Conservation (phyloP, 2,888 invertebrate species). For the Agonopterix heracliana region DNA sequence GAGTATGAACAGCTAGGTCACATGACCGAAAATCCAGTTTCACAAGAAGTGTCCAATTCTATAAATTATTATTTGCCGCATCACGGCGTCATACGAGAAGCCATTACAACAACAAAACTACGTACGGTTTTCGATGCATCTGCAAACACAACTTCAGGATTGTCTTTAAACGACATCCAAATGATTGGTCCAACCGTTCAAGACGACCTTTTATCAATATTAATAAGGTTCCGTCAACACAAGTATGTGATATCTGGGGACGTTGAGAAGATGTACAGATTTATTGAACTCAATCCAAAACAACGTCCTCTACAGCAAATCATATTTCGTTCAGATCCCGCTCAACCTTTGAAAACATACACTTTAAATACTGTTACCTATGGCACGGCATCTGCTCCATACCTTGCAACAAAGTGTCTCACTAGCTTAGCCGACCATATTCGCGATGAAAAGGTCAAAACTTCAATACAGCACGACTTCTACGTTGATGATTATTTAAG, state of each 20-base stretch:
- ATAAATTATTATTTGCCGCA: slow-evolving; percentile 11
- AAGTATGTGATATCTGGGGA: slow-evolving; percentile 4
- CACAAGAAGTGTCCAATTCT: neutral
- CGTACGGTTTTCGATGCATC: slow-evolving; percentile 16
- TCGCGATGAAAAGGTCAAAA: slow-evolving; percentile 6
- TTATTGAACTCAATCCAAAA: neutral
- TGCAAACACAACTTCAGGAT: slow-evolving; percentile 2
- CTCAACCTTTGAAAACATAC: slow-evolving; percentile 12
- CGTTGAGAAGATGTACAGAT: slow-evolving; percentile 8
- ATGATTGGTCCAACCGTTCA: slow-evolving; percentile 8
- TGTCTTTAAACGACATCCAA: slow-evolving; percentile 11
- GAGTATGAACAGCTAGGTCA: slow-evolving; percentile 15
- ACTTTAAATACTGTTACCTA: no score
- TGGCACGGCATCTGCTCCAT: slow-evolving; percentile 21
- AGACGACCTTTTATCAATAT: slow-evolving; percentile 1
- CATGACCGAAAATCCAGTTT: slow-evolving; percentile 4
- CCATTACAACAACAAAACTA: slow-evolving; percentile 12
- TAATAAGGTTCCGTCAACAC: slow-evolving; percentile 4
- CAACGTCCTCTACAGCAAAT: slow-evolving; percentile 17
- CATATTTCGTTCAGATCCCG: slow-evolving; percentile 11
- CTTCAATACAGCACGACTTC: slow-evolving; percentile 12
- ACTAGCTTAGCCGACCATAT: slow-evolving; percentile 10
- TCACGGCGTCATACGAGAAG: slow-evolving; percentile 13
- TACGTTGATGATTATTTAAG: slow-evolving; percentile 20
- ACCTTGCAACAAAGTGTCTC: slow-evolving; percentile 19